These are phyloP conservation scores for Acanthosepion esculentum DNA, from an alignment of 2,888 invertebrate species.

Conservation along the genomic window DNA sequence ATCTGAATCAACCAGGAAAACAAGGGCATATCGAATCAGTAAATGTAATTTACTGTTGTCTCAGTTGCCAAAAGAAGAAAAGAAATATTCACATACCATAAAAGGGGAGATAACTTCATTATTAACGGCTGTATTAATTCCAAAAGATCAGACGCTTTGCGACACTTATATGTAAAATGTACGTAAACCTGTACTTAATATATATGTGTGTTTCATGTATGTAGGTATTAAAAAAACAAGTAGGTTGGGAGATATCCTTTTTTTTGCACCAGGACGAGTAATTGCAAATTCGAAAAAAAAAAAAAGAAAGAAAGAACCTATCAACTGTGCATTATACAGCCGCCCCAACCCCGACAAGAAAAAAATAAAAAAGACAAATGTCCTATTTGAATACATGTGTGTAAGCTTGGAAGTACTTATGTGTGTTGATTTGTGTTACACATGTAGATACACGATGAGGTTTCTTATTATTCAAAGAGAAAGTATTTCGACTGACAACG, in stretches of 20 bases:
- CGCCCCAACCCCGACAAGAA: too few relatives aligned
- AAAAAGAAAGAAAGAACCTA: too few relatives aligned
- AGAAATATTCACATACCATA: background rate
- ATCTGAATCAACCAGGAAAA: background rate
- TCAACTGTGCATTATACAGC: too few relatives aligned
- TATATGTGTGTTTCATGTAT: background rate
- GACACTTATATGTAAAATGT: background rate
- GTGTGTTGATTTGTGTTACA: too few relatives aligned
- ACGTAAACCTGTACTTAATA: background rate
- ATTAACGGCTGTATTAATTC: background rate
- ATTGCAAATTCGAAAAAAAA: too few relatives aligned
- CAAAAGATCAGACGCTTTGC: background rate
- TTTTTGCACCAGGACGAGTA: too few relatives aligned
- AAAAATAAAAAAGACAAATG: too few relatives aligned
- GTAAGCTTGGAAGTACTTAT: too few relatives aligned
- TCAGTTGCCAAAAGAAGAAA: too few relatives aligned
- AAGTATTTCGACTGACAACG: background rate
- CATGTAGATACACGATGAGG: too few relatives aligned
- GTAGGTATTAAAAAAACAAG: background rate
- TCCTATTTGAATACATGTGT: too few relatives aligned
- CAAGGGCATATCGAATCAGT: background rate
- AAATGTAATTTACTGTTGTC: background rate
- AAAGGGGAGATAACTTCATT: background rate
- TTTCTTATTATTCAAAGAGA: background rate
- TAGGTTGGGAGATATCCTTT: too few relatives aligned